Base-by-base conservation (phyloP, 2,797 vertebrate species). In the Zenarchopterus dispar region DNA sequence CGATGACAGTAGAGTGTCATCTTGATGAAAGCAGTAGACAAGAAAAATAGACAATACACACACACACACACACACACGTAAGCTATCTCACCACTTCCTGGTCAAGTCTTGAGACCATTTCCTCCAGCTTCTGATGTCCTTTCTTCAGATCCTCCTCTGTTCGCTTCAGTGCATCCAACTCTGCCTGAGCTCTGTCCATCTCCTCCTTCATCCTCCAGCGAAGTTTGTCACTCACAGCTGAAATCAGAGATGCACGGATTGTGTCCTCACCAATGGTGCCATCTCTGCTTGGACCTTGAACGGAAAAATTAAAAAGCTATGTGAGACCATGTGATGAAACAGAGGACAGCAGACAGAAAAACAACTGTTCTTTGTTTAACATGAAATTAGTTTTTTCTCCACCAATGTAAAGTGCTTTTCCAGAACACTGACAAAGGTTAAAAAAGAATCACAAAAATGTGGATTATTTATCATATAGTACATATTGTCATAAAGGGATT, bases 161-260 rank as follows among this genome's bases (percentile, higher is more conserved):
- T 58, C 98, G 92, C 85, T 98, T 99, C 71, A 99, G 89, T 47
- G 97, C 98, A 3, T 99, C 97, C 75, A 99, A 94, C 80, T 99
- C 98, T 0, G 97, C 98, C 60, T 99, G 97, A 0, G 97, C 98
- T 33, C 97, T 93, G 88, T 98, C 97, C 96, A 99, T 98, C 86
- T 99, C 97, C 78, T 99, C 98, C 73, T 99, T 99, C 97, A 99
- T 98, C 66, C 97, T 93, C 98, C 97, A 99, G 71, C 97, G 94
- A 68, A 99, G 90, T 73, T 99, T 99, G 86, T 99, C 97, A 3
- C 96, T 99, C 75, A 99, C 97, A 0, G 97, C 98, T 0, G 98
- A 99, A 75, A 99, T 98, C 45, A 99, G 94, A 49, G 98, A 99
- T 0, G 97, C 97, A 0, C 97, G 94, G 75, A 99, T 99, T 49